Evolutionary conservation across 2,113 vertebrate genomes (phyloP), one percentile per base, ranked within the genome.

Genomic region (Gavialis gangeticus): DNA sequence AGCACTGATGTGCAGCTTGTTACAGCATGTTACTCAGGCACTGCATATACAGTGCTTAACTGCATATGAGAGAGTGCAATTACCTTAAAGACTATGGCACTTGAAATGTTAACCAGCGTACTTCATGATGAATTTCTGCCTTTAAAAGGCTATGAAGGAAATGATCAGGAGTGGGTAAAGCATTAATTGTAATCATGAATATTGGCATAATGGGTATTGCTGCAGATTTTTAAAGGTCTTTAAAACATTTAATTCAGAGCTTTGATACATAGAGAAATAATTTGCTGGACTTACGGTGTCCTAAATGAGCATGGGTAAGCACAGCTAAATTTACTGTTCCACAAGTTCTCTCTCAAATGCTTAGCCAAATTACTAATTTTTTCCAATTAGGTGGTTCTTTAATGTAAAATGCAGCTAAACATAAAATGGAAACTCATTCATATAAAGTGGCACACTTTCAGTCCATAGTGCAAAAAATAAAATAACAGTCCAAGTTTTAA

Each of bases 401-500:
- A 46, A 15, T 37, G 7, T 4, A 91, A 82, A 91, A 54, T 1
- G 19, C 78, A 28, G 46, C 63, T 93, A 93, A 90, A 92, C 56
- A 16, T 17, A 79, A 22, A 28, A 10, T 18, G n/a, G 84, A 91
- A 71, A 17, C 56, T 81, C 7, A 0, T 2, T 88, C 71, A 3
- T 56, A 3, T 87, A 27, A 37, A 55, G 8, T 83, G 79, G 21
- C 91, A 88, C 1, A 22, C 30, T 93, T 92, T 64, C 37, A 82
- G 46, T 90, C 92, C 22, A 67, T 84, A 90, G n/a, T 46, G 75
- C 13, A 2, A 37, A 91, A 73, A 63, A 85, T 0, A 1, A 92
- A 92, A 85, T 93, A 69, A 87, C 87, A 78, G 93, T 83, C 87
- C 73, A 82, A 81, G 77, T 84, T 92, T 87, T 95, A 88, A 85